Base-by-base conservation (phyloP, 2,888 invertebrate genomes). In the Galeruca laticollis region DNA sequence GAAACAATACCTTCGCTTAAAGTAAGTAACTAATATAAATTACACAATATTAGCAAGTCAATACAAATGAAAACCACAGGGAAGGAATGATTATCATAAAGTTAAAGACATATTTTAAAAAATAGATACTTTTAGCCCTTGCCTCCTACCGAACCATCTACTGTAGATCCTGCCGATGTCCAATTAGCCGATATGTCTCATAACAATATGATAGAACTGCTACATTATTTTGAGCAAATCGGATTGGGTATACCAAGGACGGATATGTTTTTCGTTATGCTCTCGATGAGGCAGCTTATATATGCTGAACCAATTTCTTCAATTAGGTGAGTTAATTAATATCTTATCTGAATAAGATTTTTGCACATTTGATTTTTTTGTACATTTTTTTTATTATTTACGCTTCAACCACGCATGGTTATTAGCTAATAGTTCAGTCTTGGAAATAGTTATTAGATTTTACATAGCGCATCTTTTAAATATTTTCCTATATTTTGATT, bases 181-280 rank as follows among this genome's bases (percentile, higher is more conserved):
- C 82, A 84, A 65, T 68, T 83, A 11, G 83, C 82, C 1, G 83
- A 87, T 26, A 83, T 85, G 69, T 81, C 84, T 2, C 83, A 83
- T 67, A 87, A 87, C 71, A 86, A 88, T 64, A 82, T 88, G 72
- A 78, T 88, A 13, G 85, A 87, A 66, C 73, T 84, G 18, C 75
- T 82, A 13, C 87, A 73, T 82, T 88, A 81, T 82, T 85, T 83
- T 80, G 90, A 90, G 77, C 89, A 94, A 88, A 91, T 90, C 68
- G 95, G 94, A 0, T 88, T 94, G 66, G 94, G 93, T 11, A 86
- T 97, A 11, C 91, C 93, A 10, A 88, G 90, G 33, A 89, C 89
- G 73, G 95, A 96, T 83, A 90, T 93, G 80, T 92, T 92, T 78
- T 88, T 92, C 15, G 82, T 97, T 11, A 93, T 92, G 84, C 86